A percentile compares a stretch with the other conserved stretches of the same genome.
phyloP scores from a whole-genome alignment of 1,140 invertebrate species.

The Halesus radiatus region DNA sequence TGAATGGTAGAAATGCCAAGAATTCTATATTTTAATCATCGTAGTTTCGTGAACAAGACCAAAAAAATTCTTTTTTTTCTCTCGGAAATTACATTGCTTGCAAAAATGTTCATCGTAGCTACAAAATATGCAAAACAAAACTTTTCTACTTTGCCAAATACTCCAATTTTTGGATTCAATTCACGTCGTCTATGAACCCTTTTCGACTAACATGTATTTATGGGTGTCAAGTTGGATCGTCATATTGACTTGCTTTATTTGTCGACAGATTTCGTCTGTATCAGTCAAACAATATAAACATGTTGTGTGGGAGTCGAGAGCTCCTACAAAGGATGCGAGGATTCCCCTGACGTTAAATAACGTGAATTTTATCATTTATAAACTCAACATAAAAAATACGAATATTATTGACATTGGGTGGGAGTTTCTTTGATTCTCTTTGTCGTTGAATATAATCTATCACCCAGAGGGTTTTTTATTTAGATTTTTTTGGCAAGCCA shows the following conservation, averaged over 20 bases:
- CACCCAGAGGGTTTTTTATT: background rate
- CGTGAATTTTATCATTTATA: conserved; percentile 10
- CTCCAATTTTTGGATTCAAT: background rate
- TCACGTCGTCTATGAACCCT: background rate
- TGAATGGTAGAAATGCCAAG: too few relatives aligned
- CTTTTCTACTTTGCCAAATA: too few relatives aligned
- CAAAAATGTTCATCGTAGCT: too few relatives aligned
- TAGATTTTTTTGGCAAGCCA: too few relatives aligned
- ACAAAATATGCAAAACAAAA: too few relatives aligned
- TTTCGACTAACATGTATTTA: conserved; percentile 6
- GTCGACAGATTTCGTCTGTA: conserved; percentile 11
- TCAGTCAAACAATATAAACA: conserved; percentile 37
- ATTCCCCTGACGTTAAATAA: background rate
- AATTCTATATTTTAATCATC: too few relatives aligned
- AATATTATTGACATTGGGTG: background rate
- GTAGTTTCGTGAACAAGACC: too few relatives aligned
- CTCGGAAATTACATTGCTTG: too few relatives aligned
- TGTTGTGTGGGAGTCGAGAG: conserved; percentile 11
- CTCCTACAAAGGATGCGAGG: background rate
- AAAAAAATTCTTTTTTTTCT: too few relatives aligned
- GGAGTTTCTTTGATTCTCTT: background rate
- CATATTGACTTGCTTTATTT: conserved; percentile 35
- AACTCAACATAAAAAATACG: background rate
- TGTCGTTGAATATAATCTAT: background rate
- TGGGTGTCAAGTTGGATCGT: background rate